Evolutionary conservation across 1,140 invertebrate genomes (phyloP), one percentile per base, ranked within the genome.

Genomic region (Drosophila sproati): DNA sequence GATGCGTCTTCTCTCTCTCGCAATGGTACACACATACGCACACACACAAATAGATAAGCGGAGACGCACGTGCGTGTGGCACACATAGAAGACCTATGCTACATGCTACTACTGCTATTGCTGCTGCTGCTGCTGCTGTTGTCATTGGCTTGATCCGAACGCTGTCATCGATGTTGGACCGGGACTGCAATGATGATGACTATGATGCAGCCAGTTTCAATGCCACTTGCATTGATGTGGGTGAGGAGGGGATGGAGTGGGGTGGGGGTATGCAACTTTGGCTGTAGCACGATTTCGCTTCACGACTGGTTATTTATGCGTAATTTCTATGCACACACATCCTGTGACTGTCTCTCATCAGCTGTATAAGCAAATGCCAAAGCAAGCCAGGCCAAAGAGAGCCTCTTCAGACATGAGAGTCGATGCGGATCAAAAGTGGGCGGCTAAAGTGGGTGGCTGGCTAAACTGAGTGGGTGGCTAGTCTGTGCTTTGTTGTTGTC

Each of bases 261-360:
- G 3, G 10, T 41, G 8, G 39, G 8, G 39, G 39, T 10, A 41
- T 20, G 20, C 20, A 20, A 20, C 5, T 4, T 43, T 4, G 3
- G 10, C n/a, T 8, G 10, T 43, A 29, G 34, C 32, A 10, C 50
- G 45, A 8, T 68, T 51, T 68, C 57, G 37, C n/a, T 68, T 54
- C 73, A 77, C 59, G 77, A 55, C 70, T 66, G 12, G 63, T 80
- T 88, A 88, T 88, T 87, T 87, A 89, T 87, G 83, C 85, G 77
- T 87, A 88, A 80, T 87, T 80, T 87, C 80, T 80, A 88, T 80
- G 80, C 83, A 88, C 77, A 82, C 68, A 78, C 60, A 56, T 67
- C 12, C 20, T 29, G 54, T 34, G 4, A 4, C 34, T 34, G 34
- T 34, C 34, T 43, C 39, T 43, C 69, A 72, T 80, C 74, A 63